These are phyloP conservation scores for Syritta pipiens DNA, from an alignment of 2,888 invertebrate genomes.

Conservation along the genomic window DNA sequence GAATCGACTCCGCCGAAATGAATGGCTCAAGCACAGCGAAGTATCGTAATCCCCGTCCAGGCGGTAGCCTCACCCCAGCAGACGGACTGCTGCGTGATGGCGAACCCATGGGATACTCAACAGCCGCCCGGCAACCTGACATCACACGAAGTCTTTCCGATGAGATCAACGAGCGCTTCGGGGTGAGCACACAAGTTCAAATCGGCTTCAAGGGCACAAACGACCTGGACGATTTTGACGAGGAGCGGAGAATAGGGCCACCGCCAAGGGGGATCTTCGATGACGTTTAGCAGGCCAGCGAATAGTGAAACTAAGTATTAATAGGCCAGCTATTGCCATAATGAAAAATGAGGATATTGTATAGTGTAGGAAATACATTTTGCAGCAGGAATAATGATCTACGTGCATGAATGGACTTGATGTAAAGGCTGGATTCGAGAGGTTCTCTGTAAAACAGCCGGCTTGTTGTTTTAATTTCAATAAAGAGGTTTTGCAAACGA, in stretches of 20 bases:
- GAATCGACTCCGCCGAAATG: conserved; percentile 75
- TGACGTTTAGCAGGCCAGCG: conserved; percentile 83
- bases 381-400: too few species aligned
- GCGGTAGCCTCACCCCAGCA: conserved; percentile 72
- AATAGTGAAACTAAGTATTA: conserved; percentile 18
- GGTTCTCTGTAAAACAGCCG: too few species aligned
- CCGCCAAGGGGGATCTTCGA: conserved; percentile 91
- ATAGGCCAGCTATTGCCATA: conserved; percentile 37
- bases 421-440: too few species aligned
- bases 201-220: conserved; percentile 77
- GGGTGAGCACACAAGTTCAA: conserved; percentile 82
- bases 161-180: conserved; percentile 84
- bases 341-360: background rate
- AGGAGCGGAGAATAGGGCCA: conserved; percentile 81
- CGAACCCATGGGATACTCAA: conserved; percentile 84
- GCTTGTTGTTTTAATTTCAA: too few species aligned
- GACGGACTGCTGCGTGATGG: conserved; percentile 88
- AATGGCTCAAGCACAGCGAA: conserved; percentile 73
- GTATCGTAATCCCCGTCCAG: conserved; percentile 71
- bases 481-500: too few species aligned
- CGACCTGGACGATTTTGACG: conserved; percentile 52
- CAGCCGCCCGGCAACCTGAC: conserved; percentile 75
- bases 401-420: too few species aligned
- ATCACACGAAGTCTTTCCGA: conserved; percentile 79
- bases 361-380: conserved; percentile 9